Evolutionary conservation across 2,888 invertebrate genomes (phyloP).

Genomic region (Barypeithes pellucidus): DNA sequence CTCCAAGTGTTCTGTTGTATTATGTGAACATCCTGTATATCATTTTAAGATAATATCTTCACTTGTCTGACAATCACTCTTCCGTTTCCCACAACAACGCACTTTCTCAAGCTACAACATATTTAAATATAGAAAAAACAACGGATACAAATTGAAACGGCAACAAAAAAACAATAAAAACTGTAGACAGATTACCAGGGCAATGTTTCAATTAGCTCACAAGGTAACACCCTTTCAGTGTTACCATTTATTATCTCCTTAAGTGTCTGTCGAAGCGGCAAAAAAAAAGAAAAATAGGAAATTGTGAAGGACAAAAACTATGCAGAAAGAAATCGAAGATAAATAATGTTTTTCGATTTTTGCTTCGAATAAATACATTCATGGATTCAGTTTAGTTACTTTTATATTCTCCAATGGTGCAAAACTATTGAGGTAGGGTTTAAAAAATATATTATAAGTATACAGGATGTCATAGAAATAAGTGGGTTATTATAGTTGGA

Average conservation of each 20-base stretch:
- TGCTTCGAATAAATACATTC: neutral
- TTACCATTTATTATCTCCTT: slow-evolving; percentile 45
- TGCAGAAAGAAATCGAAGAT: neutral
- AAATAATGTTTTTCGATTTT: neutral
- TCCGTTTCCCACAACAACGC: too few relatives aligned
- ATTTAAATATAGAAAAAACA: neutral
- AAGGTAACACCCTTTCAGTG: slow-evolving; percentile 43
- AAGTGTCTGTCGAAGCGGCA: slow-evolving; percentile 30
- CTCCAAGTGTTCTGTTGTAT: too few relatives aligned
- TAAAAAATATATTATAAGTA: too few relatives aligned
- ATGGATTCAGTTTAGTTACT: neutral
- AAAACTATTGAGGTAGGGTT: too few relatives aligned
- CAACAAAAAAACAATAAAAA: slow-evolving; percentile 6
- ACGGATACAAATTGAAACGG: slow-evolving; percentile 21
- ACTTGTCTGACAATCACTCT: too few relatives aligned
- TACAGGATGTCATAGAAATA: too few relatives aligned
- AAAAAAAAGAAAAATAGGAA: slow-evolving; percentile 34
- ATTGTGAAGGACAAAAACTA: slow-evolving; percentile 6
- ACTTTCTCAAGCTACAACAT: too few relatives aligned
- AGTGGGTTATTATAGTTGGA: too few relatives aligned
- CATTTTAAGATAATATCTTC: too few relatives aligned
- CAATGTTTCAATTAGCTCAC: slow-evolving; percentile 38
- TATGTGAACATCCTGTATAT: too few relatives aligned
- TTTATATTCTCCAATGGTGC: too few relatives aligned
- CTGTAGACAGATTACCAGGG: slow-evolving; percentile 11